Conservation (phyloP, 2,113 vertebrate genomes). For the Chamaea fasciata region DNA sequence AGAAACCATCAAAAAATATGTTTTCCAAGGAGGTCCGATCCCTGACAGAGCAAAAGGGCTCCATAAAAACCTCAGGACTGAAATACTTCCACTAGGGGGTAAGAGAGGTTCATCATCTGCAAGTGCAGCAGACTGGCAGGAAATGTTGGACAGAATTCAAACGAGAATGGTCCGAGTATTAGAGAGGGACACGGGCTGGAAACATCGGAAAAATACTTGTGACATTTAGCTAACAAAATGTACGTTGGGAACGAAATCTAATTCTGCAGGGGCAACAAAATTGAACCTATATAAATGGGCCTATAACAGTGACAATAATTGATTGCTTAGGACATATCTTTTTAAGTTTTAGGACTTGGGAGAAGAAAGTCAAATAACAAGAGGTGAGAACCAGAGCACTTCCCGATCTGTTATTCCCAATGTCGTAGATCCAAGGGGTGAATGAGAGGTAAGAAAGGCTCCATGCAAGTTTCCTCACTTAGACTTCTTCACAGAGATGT, state of each 20-base stretch:
- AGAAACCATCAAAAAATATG: neutral
- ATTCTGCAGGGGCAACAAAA: neutral
- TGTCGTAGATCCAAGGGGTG: neutral
- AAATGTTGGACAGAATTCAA: neutral
- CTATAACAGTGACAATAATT: neutral
- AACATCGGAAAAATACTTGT: neutral
- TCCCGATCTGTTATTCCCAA: neutral
- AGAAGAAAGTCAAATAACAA: neutral
- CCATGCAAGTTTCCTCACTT: neutral
- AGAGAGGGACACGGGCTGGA: neutral
- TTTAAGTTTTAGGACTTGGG: neutral
- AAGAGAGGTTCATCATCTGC: slow-evolving; percentile 20
- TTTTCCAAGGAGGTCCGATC: neutral
- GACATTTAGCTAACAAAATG: neutral
- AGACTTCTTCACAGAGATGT: neutral
- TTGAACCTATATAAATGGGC: neutral
- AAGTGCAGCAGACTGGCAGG: neutral
- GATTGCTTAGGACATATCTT: neutral
- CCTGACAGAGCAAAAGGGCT: neutral
- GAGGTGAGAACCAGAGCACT: neutral
- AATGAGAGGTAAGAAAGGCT: neutral
- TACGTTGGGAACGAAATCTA: neutral
- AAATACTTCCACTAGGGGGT: slow-evolving; percentile 54
- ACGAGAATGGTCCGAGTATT: neutral
- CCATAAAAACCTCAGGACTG: neutral